phyloP scores from a whole-genome alignment of 2,113 vertebrate genomes.

The Cinclus cinclus region DNA sequence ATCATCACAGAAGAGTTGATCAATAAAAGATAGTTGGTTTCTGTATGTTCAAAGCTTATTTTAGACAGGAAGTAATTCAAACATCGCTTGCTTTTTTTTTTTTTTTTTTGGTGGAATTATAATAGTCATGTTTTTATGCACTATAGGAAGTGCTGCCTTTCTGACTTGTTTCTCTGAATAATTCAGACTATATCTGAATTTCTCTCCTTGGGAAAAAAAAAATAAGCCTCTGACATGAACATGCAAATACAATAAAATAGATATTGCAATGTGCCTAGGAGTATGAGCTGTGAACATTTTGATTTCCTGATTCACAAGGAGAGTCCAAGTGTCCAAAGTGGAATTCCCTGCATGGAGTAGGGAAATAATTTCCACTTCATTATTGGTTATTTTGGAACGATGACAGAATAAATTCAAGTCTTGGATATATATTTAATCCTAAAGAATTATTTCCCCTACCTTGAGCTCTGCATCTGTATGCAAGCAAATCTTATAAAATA shows the following conservation, averaged over 20 bases:
- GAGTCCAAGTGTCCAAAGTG: background rate
- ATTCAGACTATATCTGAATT: background rate
- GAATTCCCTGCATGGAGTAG: background rate
- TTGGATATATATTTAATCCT: background rate
- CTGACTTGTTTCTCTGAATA: constrained; percentile 29
- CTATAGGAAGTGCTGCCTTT: background rate
- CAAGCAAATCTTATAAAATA: background rate
- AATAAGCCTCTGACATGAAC: background rate
- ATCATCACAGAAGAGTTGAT: background rate
- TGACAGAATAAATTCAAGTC: background rate
- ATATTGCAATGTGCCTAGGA: background rate
- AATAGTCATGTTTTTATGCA: background rate
- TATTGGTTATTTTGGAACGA: background rate
- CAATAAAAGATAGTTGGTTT: background rate
- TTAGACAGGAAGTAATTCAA: background rate
- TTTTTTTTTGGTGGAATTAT: background rate
- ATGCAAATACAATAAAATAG: background rate
- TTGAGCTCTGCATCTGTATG: background rate
- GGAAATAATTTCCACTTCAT: background rate
- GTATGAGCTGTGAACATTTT: background rate
- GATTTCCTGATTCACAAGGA: background rate
- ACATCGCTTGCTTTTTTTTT: background rate
- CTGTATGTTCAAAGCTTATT: background rate
- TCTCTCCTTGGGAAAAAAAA: background rate
- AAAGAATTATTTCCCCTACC: background rate